phyloP scores from a whole-genome alignment of 2,888 invertebrate species.

The Rhimphoctona megacephalus region DNA sequence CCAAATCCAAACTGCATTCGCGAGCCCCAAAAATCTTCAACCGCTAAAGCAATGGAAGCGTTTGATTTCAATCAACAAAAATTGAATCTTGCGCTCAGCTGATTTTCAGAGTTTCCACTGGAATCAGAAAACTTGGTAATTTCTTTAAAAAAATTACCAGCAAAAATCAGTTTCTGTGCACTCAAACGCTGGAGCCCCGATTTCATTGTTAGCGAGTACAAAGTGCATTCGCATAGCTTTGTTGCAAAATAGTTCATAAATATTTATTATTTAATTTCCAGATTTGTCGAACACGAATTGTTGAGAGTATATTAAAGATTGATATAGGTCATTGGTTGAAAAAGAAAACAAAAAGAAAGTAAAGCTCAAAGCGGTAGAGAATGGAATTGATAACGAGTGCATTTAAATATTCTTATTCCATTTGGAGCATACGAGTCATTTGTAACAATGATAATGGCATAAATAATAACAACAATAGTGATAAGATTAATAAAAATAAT shows the following conservation, averaged over 20 bases:
- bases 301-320: background rate
- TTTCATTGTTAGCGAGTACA: background rate
- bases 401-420: slow-evolving; percentile 36
- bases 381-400: slow-evolving; percentile 1
- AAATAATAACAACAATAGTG: slow-evolving; percentile 17
- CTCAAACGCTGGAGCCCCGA: background rate
- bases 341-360: background rate
- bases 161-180: background rate
- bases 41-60: background rate
- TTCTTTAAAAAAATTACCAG: background rate
- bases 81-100: background rate
- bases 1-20: background rate
- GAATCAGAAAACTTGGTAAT: background rate
- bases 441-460: slow-evolving; percentile 18
- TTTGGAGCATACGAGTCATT: slow-evolving; percentile 3
- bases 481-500: slow-evolving; percentile 12
- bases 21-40: background rate
- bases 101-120: background rate
- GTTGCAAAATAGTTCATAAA: background rate
- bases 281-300: background rate
- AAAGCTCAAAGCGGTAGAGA: background rate
- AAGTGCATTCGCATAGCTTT: background rate
- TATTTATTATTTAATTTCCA: background rate
- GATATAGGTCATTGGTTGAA: slow-evolving; percentile 33
- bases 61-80: background rate